Base-by-base conservation (phyloP, 2,113 vertebrate genomes). In the Nanorana parkeri region DNA sequence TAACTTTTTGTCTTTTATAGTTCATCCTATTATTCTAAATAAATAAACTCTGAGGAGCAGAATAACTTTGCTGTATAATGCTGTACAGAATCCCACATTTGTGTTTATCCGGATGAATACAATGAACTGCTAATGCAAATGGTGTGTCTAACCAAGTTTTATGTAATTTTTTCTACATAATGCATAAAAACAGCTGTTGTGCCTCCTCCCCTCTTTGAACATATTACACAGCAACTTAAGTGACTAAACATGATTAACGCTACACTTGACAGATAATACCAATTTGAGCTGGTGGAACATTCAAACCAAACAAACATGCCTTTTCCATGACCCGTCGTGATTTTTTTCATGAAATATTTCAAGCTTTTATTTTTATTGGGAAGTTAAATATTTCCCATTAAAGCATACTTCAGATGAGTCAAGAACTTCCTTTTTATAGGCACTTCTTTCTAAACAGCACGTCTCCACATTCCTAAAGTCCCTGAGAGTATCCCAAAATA, bases 401-500 rank as follows among this genome's bases (percentile, higher is more conserved):
- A 84, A 85, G 81, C 82, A 86, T 83, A 83, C 87, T 87, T 87
- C 77, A 78, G 89, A 86, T 84, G 86, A 87, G 90, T 85, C 86
- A 83, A 88, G 88, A 78, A 54, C 87, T 87, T 89, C 88, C 83
- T 67, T 87, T 90, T 86, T 86, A 88, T 89, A 87, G 88, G 90
- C 73, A 41, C 82, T 80, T 86, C 80, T 90, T 89, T 86, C 86
- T 86, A 88, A 87, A 85, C 80, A 88, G 90, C 92, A 89, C 79
- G 87, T 88, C 88, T 90, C 83, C 77, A 87, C 91, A 93, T 93
- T 93, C 92, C 91, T 91, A 75, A 90, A 90, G 89, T 92, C 90
- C 90, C 91, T 89, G 86, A 87, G 89, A 90, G 88, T 72, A 88
- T 87, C 90, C 93, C 88, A 91, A 91, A 92, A 94, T 94, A 94